Conservation (phyloP, 2,888 invertebrate species). For the Pollenia labialis region DNA sequence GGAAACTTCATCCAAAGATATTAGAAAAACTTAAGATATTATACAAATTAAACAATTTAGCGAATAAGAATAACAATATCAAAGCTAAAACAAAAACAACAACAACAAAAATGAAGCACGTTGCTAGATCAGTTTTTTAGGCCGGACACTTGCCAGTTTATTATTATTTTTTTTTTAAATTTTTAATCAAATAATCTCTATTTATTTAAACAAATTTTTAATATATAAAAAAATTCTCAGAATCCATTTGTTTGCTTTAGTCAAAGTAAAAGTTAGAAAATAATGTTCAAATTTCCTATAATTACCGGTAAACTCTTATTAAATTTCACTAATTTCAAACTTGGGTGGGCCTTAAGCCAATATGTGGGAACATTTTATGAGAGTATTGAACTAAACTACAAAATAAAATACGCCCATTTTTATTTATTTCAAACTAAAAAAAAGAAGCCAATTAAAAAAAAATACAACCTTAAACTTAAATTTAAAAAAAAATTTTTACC, state of each 20-base stretch:
- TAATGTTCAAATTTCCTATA: slow-evolving; percentile 6
- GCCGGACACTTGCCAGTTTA: too few relatives aligned
- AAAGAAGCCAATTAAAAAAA: not conserved
- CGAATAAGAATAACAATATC: too few relatives aligned
- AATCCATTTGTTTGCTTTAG: not conserved
- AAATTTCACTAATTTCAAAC: slow-evolving; percentile 17
- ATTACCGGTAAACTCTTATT: not conserved
- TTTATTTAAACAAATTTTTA: not conserved
- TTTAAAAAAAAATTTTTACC: not conserved
- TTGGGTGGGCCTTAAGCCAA: slow-evolving; percentile 32
- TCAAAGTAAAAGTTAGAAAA: not conserved
- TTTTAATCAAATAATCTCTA: not conserved
- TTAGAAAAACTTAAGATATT: too few relatives aligned
- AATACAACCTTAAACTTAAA: not conserved
- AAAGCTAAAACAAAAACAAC: too few relatives aligned
- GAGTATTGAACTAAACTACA: slow-evolving; percentile 9
- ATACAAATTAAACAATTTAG: too few relatives aligned
- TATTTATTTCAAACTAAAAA: not conserved
- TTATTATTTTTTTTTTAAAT: not conserved
- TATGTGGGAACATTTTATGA: slow-evolving; percentile 41
- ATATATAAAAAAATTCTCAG: not conserved
- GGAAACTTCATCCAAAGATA: too few relatives aligned
- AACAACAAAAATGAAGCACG: too few relatives aligned
- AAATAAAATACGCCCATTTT: too few relatives aligned
- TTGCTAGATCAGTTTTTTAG: too few relatives aligned